Evolutionary conservation across 2,888 invertebrate species (phyloP), one percentile per base, ranked within the genome.

Genomic region (Drosophila quinaria): DNA sequence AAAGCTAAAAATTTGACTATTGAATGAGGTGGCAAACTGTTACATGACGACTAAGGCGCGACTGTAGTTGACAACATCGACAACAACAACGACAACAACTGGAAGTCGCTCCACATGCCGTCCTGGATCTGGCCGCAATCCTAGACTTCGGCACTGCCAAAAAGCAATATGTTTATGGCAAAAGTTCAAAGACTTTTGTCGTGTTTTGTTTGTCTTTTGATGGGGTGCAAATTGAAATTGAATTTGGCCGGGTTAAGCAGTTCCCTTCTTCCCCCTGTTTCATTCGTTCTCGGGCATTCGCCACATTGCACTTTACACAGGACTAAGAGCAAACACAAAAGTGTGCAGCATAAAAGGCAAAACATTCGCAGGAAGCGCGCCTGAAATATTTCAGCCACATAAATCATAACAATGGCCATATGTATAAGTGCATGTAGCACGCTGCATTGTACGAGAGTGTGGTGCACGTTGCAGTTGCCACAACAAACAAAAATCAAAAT

Each of bases 211-310:
- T 83, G 86, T 72, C 88, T 80, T 86, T 80, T 87, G 87, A 79
- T 81, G 84, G 85, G 87, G 89, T 87, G 84, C 85, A 81, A 89
- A 84, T 84, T 86, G 87, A 83, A 88, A 80, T 88, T 83, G 89
- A 89, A 83, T 84, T 88, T 75, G 67, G 62, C 50, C 50, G 58
- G 58, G 54, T 62, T 66, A 60, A 70, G 56, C 46, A 70, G 31
- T 52, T 13, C 35, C 46, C 31, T 22, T 15, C 46, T 17, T 37
- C 31, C 46, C 17, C n/a, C 19, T 15, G 9, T 9, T 37, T 11
- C 13, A 35, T 8, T 8, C 1, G 6, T 8, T 15, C 4, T 9
- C 49, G 31, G 17, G 33, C 22, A 35, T 17, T 4, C 47, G 25
- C 50, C n/a, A 15, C 35, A 33, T n/a, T 49, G 41, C 59, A 50